These are phyloP conservation scores for Agrotis exclamationis DNA, from an alignment of 2,888 invertebrate genomes.

Conservation along the genomic window DNA sequence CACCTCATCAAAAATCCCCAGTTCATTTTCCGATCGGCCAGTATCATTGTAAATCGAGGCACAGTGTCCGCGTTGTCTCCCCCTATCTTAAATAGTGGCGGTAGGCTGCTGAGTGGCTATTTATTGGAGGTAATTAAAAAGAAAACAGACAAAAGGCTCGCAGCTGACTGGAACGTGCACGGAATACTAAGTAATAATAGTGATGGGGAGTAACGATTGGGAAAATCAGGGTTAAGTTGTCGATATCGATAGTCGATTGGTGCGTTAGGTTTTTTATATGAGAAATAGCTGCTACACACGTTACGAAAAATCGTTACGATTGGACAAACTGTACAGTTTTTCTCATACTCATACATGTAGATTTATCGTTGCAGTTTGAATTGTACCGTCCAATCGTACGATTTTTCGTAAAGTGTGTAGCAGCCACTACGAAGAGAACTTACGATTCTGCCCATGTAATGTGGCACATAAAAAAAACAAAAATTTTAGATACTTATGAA, in stretches of 20 bases:
- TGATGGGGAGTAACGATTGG: constrained; percentile 56
- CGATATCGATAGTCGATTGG: constrained; percentile 21
- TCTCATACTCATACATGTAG: too few relatives aligned
- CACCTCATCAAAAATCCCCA: constrained; percentile 8
- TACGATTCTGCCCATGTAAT: too few relatives aligned
- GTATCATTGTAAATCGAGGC: constrained; percentile 61
- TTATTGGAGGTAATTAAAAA: constrained; percentile 89
- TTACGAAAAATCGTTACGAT: too few relatives aligned
- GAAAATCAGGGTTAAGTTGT: constrained; percentile 8
- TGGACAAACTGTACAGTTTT: too few relatives aligned
- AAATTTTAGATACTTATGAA: too few relatives aligned
- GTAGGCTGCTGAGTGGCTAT: constrained; percentile 76
- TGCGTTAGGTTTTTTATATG: too few relatives aligned
- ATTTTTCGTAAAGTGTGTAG: too few relatives aligned
- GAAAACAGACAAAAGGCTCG: constrained; percentile 87
- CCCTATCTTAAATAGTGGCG: constrained; percentile 74
- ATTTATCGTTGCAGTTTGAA: too few relatives aligned
- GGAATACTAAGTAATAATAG: constrained; percentile 76
- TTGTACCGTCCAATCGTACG: too few relatives aligned
- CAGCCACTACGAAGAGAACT: too few relatives aligned
- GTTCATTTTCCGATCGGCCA: constrained; percentile 31
- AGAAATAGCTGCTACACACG: too few relatives aligned
- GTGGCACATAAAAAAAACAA: too few relatives aligned
- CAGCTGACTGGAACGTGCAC: constrained; percentile 86
- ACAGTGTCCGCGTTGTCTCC: constrained; percentile 61